Evolutionary conservation across 2,797 vertebrate species (phyloP).

Genomic region (Syncerus caffer): DNA sequence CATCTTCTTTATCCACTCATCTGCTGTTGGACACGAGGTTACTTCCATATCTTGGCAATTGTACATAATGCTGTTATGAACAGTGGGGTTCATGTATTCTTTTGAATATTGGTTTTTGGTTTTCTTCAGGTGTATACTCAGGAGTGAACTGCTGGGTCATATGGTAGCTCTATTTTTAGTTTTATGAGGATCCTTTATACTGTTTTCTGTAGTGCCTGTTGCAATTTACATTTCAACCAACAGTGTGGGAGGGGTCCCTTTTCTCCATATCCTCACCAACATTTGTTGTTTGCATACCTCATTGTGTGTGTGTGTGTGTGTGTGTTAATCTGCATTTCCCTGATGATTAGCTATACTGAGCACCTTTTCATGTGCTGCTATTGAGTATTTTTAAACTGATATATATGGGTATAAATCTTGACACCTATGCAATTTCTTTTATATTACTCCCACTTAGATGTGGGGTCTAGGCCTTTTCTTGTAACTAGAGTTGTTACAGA

Average conservation of each 20-base stretch:
- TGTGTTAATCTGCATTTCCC: background rate
- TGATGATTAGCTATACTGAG: background rate
- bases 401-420: background rate
- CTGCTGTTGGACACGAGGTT: background rate
- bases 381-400: background rate
- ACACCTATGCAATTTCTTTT: background rate
- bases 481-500: background rate
- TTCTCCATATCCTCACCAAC: background rate
- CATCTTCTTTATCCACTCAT: background rate
- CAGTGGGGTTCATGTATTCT: background rate
- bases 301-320: background rate
- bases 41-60: background rate
- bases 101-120: background rate
- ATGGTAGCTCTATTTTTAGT: background rate
- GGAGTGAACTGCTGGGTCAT: background rate
- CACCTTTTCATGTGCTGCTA: background rate
- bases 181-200: background rate
- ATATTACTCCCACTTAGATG: background rate
- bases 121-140: background rate
- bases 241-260: background rate
- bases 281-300: background rate
- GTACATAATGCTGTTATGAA: background rate
- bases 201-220: background rate
- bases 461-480: background rate
- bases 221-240: background rate